phyloP scores from a whole-genome alignment of 2,797 vertebrate genomes.

The Clarias platycephalus region DNA sequence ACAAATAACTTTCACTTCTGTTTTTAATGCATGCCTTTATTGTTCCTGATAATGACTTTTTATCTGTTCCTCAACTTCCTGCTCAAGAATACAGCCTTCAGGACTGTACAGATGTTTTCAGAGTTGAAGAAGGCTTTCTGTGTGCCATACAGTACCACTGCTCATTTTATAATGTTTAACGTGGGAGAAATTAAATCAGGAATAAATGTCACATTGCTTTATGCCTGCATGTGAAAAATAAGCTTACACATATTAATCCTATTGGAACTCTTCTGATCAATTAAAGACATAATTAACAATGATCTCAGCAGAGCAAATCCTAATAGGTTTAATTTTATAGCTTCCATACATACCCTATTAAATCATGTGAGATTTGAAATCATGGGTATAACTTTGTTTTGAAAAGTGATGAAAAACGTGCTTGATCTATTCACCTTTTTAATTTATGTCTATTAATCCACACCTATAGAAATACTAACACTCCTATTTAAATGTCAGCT shows the following conservation, averaged over 20 bases:
- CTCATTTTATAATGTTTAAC: background rate
- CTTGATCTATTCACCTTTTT: background rate
- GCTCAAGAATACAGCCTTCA: background rate
- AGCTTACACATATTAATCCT: slow-evolving; percentile 73
- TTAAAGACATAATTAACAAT: slow-evolving; percentile 73
- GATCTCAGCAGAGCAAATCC: slow-evolving; percentile 59
- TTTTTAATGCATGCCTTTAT: slow-evolving; percentile 2
- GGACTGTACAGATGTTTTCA: background rate
- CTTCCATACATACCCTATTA: slow-evolving; percentile 56
- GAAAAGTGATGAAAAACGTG: background rate
- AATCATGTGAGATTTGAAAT: background rate
- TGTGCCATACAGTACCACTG: background rate
- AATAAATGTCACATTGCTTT: background rate
- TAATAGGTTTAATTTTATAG: slow-evolving; percentile 71
- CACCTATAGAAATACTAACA: background rate
- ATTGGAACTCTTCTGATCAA: slow-evolving; percentile 67
- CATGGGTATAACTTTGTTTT: slow-evolving; percentile 13
- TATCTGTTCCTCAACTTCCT: background rate
- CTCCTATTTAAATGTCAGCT: no score
- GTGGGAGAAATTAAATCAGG: background rate
- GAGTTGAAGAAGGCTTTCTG: background rate
- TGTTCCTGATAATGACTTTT: background rate
- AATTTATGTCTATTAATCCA: background rate
- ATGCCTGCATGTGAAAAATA: slow-evolving; percentile 60
- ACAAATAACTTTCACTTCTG: background rate